These are phyloP conservation scores for Lepus oiostolus DNA, from an alignment of 2,797 vertebrate species.

Conservation along the genomic window DNA sequence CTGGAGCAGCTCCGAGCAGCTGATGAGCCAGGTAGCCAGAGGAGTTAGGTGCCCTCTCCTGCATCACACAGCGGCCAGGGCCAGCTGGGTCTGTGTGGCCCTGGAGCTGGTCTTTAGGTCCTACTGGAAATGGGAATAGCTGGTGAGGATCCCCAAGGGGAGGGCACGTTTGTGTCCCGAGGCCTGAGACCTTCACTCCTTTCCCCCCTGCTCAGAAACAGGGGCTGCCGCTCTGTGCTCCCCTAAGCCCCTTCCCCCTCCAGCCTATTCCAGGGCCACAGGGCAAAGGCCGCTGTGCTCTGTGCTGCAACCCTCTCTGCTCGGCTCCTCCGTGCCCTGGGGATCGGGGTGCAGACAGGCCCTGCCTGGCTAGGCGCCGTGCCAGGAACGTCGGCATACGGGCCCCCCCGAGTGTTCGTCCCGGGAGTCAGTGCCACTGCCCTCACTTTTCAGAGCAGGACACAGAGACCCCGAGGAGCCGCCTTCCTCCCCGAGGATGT, in stretches of 20 bases:
- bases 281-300: not conserved
- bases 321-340: not conserved
- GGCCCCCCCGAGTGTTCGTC: not conserved
- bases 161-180: not conserved
- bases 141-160: not conserved
- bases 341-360: not conserved
- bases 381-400: no score
- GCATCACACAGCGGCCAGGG: no score
- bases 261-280: not conserved
- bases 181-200: not conserved
- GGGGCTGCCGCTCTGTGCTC: rapidly evolving
- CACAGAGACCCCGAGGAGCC: not conserved
- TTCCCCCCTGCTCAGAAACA: not conserved
- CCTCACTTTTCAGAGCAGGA: not conserved
- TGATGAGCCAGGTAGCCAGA: not conserved
- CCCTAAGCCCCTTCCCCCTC: no score
- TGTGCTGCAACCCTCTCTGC: not conserved
- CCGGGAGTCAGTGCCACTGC: not conserved
- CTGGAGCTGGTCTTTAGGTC: not conserved
- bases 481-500: not conserved
- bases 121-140: not conserved
- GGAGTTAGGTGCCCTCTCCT: not conserved
- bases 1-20: not conserved
- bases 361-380: not conserved
- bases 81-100: not conserved